Percentiles rank a stretch among this genome's conserved stretches.
These are phyloP conservation scores for Porites divaricata DNA, from an alignment of 92 coral and sea anemone species.

Conservation along the genomic window DNA sequence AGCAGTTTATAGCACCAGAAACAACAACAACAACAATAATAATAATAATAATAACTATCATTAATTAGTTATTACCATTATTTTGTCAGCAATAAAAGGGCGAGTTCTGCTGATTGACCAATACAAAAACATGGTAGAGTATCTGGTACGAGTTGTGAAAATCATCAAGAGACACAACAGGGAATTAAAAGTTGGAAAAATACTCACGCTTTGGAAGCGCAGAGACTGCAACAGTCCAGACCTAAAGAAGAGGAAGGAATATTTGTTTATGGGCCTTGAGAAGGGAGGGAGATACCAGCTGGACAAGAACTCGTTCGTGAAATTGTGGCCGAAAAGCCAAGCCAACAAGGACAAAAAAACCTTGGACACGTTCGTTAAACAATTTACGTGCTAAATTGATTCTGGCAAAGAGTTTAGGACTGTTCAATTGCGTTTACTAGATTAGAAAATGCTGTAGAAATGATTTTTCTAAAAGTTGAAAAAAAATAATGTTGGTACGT, in stretches of 20 bases:
- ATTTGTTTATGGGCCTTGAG: conserved; percentile 81
- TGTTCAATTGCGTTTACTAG: background rate
- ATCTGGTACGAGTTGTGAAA: conserved; percentile 50
- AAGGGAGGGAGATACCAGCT: conserved; percentile 55
- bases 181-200: conserved; percentile 11
- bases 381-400: background rate
- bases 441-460: background rate
- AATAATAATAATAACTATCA: no score
- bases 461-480: background rate
- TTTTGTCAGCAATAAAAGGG: conserved; percentile 54
- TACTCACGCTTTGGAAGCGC: conserved; percentile 62
- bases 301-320: conserved; percentile 69
- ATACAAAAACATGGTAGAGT: conserved; percentile 43
- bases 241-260: conserved; percentile 41
- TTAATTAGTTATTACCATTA: background rate
- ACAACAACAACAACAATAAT: no score
- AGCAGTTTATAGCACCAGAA: no score
- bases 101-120: conserved; percentile 72
- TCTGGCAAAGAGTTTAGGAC: background rate
- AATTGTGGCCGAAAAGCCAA: conserved; percentile 41
- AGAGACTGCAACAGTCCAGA: conserved; percentile 74
- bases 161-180: conserved; percentile 67
- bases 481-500: no score
- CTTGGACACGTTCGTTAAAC: conserved; percentile 8
- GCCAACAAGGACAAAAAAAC: background rate